phyloP scores from a whole-genome alignment of 1,140 invertebrate species.

The Bombus cullumanus region DNA sequence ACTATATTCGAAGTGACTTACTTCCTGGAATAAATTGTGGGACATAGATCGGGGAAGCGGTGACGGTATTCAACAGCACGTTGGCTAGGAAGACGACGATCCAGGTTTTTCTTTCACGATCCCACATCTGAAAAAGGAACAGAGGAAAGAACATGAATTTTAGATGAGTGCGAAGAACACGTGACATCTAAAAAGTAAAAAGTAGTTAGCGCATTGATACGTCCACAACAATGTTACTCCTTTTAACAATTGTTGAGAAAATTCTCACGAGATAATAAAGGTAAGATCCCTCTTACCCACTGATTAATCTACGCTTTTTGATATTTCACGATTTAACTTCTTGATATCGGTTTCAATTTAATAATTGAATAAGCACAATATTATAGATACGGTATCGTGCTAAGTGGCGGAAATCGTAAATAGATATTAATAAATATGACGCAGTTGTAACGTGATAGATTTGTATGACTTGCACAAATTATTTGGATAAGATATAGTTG shows the following conservation, averaged over 20 bases:
- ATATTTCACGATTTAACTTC: no score
- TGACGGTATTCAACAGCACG: constrained; percentile 65
- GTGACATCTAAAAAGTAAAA: not conserved
- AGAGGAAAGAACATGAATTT: not conserved
- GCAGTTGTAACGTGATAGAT: not conserved
- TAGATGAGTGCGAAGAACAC: not conserved
- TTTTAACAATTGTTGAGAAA: constrained; percentile 56
- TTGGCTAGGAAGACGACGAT: constrained; percentile 69
- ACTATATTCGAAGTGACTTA: constrained; percentile 61
- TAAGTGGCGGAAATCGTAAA: not conserved
- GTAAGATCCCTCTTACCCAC: not conserved
- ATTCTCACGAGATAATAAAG: constrained; percentile 64
- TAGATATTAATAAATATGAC: not conserved
- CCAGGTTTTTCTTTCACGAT: constrained; percentile 65
- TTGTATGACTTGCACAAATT: not conserved
- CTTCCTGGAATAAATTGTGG: constrained; percentile 78
- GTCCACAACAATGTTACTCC: constrained; percentile 14
- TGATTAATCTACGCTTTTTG: not conserved
- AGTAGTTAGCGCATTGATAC: not conserved
- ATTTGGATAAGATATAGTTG: not conserved
- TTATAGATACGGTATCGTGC: not conserved
- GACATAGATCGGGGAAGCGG: constrained; percentile 76
- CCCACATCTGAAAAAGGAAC: constrained; percentile 76
- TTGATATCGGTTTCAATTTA: not conserved
- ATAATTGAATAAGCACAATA: not conserved